Evolutionary conservation across 2,113 vertebrate species (phyloP), one percentile per base, ranked within the genome.

Genomic region (Tenebrosternarchus preto): DNA sequence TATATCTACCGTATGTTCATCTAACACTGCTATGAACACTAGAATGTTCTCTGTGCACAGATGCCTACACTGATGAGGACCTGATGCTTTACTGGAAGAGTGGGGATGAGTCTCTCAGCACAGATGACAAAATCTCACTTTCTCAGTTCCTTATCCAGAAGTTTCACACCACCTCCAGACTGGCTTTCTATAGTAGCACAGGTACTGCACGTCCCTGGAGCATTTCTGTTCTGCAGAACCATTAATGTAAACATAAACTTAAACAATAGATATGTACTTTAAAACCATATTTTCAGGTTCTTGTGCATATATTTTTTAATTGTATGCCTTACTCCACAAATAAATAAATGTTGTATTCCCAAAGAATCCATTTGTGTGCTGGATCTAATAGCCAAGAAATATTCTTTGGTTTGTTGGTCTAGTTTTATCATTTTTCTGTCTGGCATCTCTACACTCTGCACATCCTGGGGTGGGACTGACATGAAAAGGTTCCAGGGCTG

Each of bases 71-170:
- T 11, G 97, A 98, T 82, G 96, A 98, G 89, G 97, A 98, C 84
- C 89, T 98, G 80, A 98, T 98, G 96, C 91, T 98, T 1, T 98
- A 98, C 11, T 98, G 97, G 97, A 98, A 96, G 88, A 97, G 96
- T 27, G 97, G 96, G 0, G 95, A 97, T 0, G 96, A 96, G 63
- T 97, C 97, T 33, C 92, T 98, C 83, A 97, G 95, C 90, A 97
- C 95, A 0, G 96, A 98, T 2, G 96, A 98, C 84, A 95, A 94
- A 88, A 96, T 98, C 83, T 96, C 96, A 56, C 89, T 98, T 68
- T 98, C 97, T 85, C 97, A 98, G 90, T 98, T 98, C 90, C 93
- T 98, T 85, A 98, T 98, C 83, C 97, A 98, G 89, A 95, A 97
- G 87, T 97, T 98, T 83, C 96, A 97, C 76, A 98, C 97, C 2